Evolutionary conservation across 2,888 invertebrate genomes (phyloP), one percentile per base, ranked within the genome.

Genomic region (Eupithecia centaureata): DNA sequence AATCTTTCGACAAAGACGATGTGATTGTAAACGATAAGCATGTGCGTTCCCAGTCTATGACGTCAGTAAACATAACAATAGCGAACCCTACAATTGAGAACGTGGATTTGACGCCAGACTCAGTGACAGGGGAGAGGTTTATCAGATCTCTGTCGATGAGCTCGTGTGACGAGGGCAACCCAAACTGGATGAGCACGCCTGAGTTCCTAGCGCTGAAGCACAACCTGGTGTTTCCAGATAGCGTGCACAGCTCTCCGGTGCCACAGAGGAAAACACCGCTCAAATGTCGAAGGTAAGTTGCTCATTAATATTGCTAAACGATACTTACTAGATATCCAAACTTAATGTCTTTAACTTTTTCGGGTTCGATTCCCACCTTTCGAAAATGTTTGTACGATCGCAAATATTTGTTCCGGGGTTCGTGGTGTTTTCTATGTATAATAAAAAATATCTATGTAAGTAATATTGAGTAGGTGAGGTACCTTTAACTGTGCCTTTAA

Each of bases 161-260:
- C 76, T 95, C 95, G 8, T 95, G 94, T 59, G 96, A 96, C 75
- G 96, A 96, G 72, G 95, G 95, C 71, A 95, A 95, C 75, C 96
- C 96, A 10, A 95, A 96, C 76, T 97, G 97, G 97, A 96, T 96
- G 95, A 94, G 95, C 67, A 96, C 97, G 0, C 97, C 97, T 0
- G 97, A 97, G 82, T 94, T 97, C 63, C 84, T 97, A 68, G 97
- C 97, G 1, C 93, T 96, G 70, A 96, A 97, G 81, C 97, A 97
- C 81, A 97, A 97, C 85, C 88, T 97, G 72, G 95, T 95, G 51
- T 97, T 97, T 84, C 97, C 97, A 1, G 97, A 97, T 70, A 97
- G 97, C 81, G 95, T 95, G 13, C 96, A 95, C 60, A 96, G 96
- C 47, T 97, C 97, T 0, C 97, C 97, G 0, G 95, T 96, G 30